These are phyloP conservation scores for Trichonephila clavipes DNA, from an alignment of 1,140 invertebrate genomes.

Conservation along the genomic window DNA sequence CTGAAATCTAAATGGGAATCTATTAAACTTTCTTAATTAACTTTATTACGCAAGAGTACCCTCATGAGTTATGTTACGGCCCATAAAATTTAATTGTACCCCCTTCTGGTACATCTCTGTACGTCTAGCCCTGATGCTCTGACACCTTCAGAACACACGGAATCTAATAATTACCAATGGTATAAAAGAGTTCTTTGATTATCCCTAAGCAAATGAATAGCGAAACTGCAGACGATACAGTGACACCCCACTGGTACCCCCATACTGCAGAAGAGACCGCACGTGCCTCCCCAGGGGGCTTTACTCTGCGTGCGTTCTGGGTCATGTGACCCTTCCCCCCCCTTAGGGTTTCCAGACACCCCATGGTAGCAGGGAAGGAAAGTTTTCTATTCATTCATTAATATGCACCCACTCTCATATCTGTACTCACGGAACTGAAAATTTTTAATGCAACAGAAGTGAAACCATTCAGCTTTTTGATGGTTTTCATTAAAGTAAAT, in stretches of 20 bases:
- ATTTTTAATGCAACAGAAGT: conserved; percentile 25
- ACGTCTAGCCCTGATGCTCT: background rate
- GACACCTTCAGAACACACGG: background rate
- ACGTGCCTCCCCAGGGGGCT: background rate
- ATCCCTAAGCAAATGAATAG: background rate
- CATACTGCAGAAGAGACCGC: background rate
- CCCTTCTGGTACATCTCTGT: background rate
- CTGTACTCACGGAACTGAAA: background rate
- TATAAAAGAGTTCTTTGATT: background rate
- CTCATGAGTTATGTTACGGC: background rate
- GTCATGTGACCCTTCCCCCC: conserved; percentile 5
- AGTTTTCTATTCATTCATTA: conserved; percentile 16
- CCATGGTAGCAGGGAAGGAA: background rate
- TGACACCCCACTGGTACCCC: background rate
- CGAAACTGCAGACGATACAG: background rate
- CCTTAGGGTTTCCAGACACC: background rate
- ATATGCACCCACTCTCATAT: conserved; percentile 15
- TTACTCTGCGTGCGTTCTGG: background rate
- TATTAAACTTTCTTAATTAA: conserved; percentile 5
- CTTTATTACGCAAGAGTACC: background rate
- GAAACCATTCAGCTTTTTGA: conserved; percentile 15
- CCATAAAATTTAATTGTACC: conserved; percentile 9
- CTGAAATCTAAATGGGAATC: background rate
- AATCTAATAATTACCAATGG: background rate
- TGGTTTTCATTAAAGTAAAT: conserved; percentile 19